Percentiles rank a stretch among this genome's conserved stretches.
Evolutionary conservation across 2,888 invertebrate genomes (phyloP).

Genomic region (Acanthosepion pharaonis): DNA sequence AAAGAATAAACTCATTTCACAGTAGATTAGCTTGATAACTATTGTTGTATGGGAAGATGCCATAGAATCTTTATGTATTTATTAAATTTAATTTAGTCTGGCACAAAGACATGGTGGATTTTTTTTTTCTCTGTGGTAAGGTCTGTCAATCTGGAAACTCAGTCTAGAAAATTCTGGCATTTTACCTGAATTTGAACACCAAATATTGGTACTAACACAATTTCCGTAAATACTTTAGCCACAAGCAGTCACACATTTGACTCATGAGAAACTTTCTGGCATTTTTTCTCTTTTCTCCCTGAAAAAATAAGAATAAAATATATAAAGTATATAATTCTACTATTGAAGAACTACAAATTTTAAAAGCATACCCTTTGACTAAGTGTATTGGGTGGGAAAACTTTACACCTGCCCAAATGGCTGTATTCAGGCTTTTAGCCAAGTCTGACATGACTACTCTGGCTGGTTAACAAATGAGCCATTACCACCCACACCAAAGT

Average conservation of each 20-base stretch:
- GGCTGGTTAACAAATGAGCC: neutral
- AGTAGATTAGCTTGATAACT: too few species aligned
- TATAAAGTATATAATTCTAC: neutral
- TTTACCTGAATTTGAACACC: too few species aligned
- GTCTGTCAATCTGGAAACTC: too few species aligned
- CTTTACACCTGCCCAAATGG: neutral
- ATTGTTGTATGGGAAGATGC: too few species aligned
- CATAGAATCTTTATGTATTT: too few species aligned
- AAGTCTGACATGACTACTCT: conserved; percentile 16
- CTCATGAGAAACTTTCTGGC: neutral
- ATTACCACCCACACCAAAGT: neutral
- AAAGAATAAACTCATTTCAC: too few species aligned
- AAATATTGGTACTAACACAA: too few species aligned
- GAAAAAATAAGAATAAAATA: neutral
- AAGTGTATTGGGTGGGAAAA: neutral
- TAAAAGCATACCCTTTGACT: neutral
- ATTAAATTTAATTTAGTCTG: too few species aligned
- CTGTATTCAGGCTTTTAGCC: neutral
- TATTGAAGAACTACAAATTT: neutral
- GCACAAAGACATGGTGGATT: neutral
- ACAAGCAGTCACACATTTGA: neutral
- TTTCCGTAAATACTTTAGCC: too few species aligned
- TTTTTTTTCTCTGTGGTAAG: neutral
- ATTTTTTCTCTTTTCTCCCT: neutral
- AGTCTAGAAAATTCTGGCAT: too few species aligned